Conservation (phyloP, 1,140 invertebrate genomes). For the Dreissena rostriformis region DNA sequence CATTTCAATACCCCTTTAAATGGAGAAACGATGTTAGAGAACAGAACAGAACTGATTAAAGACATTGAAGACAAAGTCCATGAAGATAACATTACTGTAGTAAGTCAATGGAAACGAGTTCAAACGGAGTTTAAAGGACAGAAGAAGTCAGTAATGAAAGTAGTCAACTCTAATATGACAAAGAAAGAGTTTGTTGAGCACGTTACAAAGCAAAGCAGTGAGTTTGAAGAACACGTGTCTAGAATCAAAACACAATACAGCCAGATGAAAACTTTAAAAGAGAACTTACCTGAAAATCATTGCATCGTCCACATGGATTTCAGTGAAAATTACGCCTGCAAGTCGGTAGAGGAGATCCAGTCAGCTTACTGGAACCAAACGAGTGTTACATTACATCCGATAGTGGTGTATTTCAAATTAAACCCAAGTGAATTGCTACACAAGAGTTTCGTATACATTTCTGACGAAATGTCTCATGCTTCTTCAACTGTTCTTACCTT, state of each 20-base stretch:
- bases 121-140: constrained; percentile 14
- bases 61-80: constrained; percentile 13
- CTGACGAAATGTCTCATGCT: constrained; percentile 49
- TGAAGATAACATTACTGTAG: not conserved
- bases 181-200: constrained; percentile 32
- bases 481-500: constrained; percentile 41
- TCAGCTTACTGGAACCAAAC: constrained; percentile 43
- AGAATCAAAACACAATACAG: constrained; percentile 33
- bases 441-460: constrained; percentile 47
- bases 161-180: constrained; percentile 6
- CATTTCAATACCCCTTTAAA: constrained; percentile 13
- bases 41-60: constrained; percentile 3
- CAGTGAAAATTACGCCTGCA: too few species aligned
- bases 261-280: too few species aligned
- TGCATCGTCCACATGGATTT: constrained; percentile 45
- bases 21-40: constrained; percentile 25
- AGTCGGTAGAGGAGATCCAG: too few species aligned
- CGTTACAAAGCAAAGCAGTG: not conserved
- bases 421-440: constrained; percentile 14
- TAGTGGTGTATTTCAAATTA: constrained; percentile 46
- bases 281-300: constrained; percentile 33
- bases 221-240: constrained; percentile 47
- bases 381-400: constrained; percentile 46
- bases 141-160: constrained; percentile 37
- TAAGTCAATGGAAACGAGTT: constrained; percentile 40